A percentile compares a stretch with the other conserved stretches of the same genome.
phyloP scores from a whole-genome alignment of 2,113 vertebrate species.

The Acanthochromis polyacanthus region DNA sequence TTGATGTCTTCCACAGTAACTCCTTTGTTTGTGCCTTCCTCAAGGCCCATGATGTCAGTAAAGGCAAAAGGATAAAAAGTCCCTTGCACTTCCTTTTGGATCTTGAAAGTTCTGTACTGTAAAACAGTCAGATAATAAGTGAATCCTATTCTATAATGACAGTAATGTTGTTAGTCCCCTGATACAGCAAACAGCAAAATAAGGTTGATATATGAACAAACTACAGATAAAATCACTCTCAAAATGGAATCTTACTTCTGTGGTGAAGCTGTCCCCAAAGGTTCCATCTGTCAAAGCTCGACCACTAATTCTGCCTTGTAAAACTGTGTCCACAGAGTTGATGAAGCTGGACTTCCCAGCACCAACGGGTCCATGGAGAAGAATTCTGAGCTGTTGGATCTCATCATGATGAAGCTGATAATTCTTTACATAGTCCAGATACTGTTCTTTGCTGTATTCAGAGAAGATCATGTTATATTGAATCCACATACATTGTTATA shows the following conservation, averaged over 20 bases:
- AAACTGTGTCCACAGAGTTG: constrained; percentile 28
- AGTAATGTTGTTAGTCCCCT: too few species aligned
- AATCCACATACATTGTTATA: too few species aligned
- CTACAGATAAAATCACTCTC: too few species aligned
- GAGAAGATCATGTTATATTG: background rate
- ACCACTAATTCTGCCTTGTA: too few species aligned
- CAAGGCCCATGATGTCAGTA: background rate
- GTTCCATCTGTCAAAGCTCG: background rate
- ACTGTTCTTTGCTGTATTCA: background rate
- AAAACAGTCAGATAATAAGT: too few species aligned
- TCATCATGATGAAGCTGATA: background rate
- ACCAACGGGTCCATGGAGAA: constrained; percentile 11
- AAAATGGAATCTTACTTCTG: too few species aligned
- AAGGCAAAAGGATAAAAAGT: constrained; percentile 1
- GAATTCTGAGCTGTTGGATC: constrained; percentile 3
- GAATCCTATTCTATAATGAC: too few species aligned
- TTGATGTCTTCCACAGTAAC: background rate
- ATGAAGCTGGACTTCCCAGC: constrained; percentile 44
- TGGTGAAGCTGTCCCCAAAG: too few species aligned
- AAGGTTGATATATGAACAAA: too few species aligned
- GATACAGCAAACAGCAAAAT: too few species aligned
- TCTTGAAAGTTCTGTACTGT: constrained; percentile 14
- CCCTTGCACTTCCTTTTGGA: background rate
- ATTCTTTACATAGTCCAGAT: background rate
- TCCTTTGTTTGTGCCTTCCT: background rate